Evolutionary conservation across 2,888 invertebrate genomes (phyloP), one percentile per base, ranked within the genome.

Genomic region (Brachypterus glaber): DNA sequence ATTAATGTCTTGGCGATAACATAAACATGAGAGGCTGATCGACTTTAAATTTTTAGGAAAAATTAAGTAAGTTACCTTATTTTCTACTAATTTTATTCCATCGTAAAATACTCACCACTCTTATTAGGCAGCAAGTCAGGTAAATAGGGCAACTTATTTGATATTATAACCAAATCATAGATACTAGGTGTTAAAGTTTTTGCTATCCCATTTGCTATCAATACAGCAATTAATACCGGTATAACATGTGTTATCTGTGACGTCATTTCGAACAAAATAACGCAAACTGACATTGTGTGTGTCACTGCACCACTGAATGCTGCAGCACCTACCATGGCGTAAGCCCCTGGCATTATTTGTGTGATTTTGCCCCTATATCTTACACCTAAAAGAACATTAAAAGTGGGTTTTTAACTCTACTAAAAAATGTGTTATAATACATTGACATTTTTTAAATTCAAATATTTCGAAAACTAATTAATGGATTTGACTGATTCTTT

Each of bases 291-390:
- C 30, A 97, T 90, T 0, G 95, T 93, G 66, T 96, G 91, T 0
- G 96, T 96, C 3, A 96, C 92, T 2, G 91, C 90, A 1, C 93
- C 96, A 0, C 91, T 86, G 61, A 95, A 86, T 0, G 95, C 91
- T 0, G 89, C 89, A 0, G 90, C 90, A 1, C 95, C 95, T 0
- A 93, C 95, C 1, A 91, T 88, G 1, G 96, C 91, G 65, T 96
- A 97, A 0, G 95, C 93, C 18, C 95, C 90, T 33, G 91, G 91
- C 55, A 89, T 74, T 40, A 95, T 89, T 49, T 82, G 81, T 55
- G 85, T 82, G 43, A 83, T 71, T 27, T 81, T 75, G 1, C 85
- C 86, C 0, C 88, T 88, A 50, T 87, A 88, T 2, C 85, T 77
- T 12, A 95, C 82, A 0, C 95, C 95, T 54, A 26, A n/a, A 41